These are phyloP conservation scores for Ceratina australensis DNA, from an alignment of 1,140 invertebrate genomes.

Conservation along the genomic window DNA sequence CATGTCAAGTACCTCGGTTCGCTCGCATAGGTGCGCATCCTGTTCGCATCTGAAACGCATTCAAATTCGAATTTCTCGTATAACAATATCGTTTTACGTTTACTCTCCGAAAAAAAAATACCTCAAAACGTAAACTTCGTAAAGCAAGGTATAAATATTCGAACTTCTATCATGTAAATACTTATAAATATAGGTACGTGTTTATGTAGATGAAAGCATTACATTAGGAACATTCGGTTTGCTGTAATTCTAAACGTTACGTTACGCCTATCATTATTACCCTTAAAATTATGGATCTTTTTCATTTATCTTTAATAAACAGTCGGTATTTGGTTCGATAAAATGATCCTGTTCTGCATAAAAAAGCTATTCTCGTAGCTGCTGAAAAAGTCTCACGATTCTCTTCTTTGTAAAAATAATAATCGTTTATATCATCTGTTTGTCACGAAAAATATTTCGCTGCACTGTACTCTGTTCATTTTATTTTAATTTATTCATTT, in stretches of 20 bases:
- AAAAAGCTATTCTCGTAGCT: constrained; percentile 49
- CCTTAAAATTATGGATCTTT: constrained; percentile 48
- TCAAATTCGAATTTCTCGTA: constrained; percentile 24
- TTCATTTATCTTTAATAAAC: constrained; percentile 17
- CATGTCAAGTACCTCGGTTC: constrained; percentile 32
- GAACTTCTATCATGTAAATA: constrained; percentile 59
- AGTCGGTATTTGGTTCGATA: constrained; percentile 40
- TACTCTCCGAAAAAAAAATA: constrained; percentile 43
- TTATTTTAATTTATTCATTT: background rate
- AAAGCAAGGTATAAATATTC: constrained; percentile 54
- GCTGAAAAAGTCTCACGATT: constrained; percentile 33
- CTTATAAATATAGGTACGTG: constrained; percentile 59
- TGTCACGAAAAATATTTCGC: constrained; percentile 22
- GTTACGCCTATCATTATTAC: constrained; percentile 50
- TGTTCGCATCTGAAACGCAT: constrained; percentile 34
- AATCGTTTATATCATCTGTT: constrained; percentile 12
- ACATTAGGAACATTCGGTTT: constrained; percentile 71
- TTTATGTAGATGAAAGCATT: constrained; percentile 68
- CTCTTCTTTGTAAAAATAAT: constrained; percentile 42
- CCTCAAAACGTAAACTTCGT: constrained; percentile 51
- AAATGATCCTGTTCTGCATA: constrained; percentile 44
- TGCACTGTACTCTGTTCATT: background rate
- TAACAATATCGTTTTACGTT: constrained; percentile 37
- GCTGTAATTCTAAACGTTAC: constrained; percentile 50
- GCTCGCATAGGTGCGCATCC: constrained; percentile 26